Conservation (phyloP, 1,140 invertebrate species). For the Chrysoperla carnea region DNA sequence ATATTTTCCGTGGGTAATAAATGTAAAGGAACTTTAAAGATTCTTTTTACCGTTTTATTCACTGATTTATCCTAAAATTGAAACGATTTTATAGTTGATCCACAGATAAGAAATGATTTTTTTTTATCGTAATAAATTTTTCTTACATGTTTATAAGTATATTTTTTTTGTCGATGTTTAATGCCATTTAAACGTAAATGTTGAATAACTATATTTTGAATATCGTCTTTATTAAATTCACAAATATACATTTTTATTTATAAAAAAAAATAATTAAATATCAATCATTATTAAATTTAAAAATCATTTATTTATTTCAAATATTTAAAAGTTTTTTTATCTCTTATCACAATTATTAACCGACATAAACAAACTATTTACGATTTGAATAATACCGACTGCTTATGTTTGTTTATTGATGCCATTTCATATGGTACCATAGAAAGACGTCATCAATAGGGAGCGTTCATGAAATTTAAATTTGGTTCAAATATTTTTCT, state of each 20-base stretch:
- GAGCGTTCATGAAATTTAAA: too few relatives aligned
- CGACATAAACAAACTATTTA: too few relatives aligned
- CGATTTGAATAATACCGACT: too few relatives aligned
- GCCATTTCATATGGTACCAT: too few relatives aligned
- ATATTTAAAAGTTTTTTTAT: too few relatives aligned
- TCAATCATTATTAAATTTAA: too few relatives aligned
- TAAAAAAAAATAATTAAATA: background rate
- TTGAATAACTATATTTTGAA: constrained; percentile 34
- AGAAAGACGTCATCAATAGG: too few relatives aligned
- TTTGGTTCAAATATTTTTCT: too few relatives aligned
- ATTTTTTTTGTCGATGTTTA: constrained; percentile 43
- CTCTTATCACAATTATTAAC: too few relatives aligned
- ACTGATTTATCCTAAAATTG: constrained; percentile 7
- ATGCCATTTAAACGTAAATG: constrained; percentile 40
- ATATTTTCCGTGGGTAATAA: constrained; percentile 39
- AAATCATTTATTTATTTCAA: too few relatives aligned
- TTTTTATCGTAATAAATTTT: constrained; percentile 10
- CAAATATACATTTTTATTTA: constrained; percentile 42
- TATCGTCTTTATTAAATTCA: constrained; percentile 41
- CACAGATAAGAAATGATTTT: constrained; percentile 4
- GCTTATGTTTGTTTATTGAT: too few relatives aligned
- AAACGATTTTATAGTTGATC: constrained; percentile 3
- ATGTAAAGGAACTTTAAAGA: constrained; percentile 36
- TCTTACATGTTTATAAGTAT: constrained; percentile 28
- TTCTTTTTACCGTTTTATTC: constrained; percentile 26